These are phyloP conservation scores for Cheilosia impressa DNA, from an alignment of 2,888 invertebrate genomes.

Conservation along the genomic window DNA sequence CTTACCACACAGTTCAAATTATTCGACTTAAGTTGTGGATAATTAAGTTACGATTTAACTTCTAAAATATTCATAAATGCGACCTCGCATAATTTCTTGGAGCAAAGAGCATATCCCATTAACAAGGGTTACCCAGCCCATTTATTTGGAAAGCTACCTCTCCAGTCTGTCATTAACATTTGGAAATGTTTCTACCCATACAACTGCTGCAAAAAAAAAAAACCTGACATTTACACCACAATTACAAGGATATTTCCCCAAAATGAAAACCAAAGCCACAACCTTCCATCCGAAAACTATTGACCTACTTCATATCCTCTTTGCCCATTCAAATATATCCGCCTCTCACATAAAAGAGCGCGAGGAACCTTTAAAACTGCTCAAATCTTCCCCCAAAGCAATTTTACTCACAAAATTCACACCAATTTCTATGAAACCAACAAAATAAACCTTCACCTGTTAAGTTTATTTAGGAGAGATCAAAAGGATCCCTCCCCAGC, in stretches of 20 bases:
- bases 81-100: no score
- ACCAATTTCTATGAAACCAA: constrained; percentile 37
- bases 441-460: constrained; percentile 61
- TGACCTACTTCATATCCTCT: constrained; percentile 62
- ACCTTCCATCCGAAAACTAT: constrained; percentile 55
- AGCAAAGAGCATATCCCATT: constrained; percentile 9
- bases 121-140: background rate
- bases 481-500: constrained; percentile 41
- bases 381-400: constrained; percentile 30
- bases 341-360: constrained; percentile 20
- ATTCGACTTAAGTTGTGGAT: no score
- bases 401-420: constrained; percentile 43
- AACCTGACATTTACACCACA: constrained; percentile 54
- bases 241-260: constrained; percentile 46
- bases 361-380: constrained; percentile 28
- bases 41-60: no score
- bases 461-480: constrained; percentile 53
- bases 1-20: no score
- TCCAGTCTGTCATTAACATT: constrained; percentile 52
- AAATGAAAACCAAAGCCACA: constrained; percentile 50
- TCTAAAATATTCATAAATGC: no score
- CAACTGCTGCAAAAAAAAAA: constrained; percentile 3
- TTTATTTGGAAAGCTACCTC: constrained; percentile 8
- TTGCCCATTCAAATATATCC: constrained; percentile 28
- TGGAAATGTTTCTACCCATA: constrained; percentile 29